These are phyloP conservation scores for Amazona guildingii DNA, from an alignment of 2,113 vertebrate genomes.

Conservation along the genomic window DNA sequence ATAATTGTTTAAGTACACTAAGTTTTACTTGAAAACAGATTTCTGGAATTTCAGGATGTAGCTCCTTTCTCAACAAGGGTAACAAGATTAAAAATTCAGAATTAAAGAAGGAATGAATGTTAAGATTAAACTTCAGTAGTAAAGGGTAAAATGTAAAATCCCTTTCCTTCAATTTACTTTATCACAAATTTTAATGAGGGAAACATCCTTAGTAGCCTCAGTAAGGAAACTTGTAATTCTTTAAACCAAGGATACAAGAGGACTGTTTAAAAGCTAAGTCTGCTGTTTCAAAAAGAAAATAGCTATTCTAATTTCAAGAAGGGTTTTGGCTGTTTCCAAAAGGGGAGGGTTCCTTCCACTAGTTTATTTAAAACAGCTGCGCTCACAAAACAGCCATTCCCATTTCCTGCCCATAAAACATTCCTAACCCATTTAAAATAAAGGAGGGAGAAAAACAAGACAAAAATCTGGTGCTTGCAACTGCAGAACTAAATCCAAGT, in stretches of 20 bases:
- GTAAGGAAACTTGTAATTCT: neutral
- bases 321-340: neutral
- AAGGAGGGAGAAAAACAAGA: neutral
- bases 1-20: neutral
- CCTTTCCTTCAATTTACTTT: neutral
- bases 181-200: neutral
- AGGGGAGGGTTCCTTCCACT: neutral
- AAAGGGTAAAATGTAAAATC: neutral
- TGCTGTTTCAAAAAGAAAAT: neutral
- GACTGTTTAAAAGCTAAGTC: neutral
- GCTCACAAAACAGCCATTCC: neutral
- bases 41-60: neutral
- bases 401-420: conserved; percentile 25
- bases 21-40: neutral
- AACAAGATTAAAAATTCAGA: neutral
- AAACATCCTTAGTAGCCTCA: neutral
- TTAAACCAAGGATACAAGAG: neutral
- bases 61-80: neutral
- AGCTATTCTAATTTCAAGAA: neutral
- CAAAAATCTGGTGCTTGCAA: neutral
- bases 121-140: neutral
- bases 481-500: neutral
- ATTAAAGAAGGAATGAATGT: neutral
- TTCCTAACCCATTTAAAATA: neutral
- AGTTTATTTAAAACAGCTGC: conserved; percentile 42